Percentiles rank a stretch among this genome's conserved stretches.
Conservation (phyloP, 2,888 invertebrate genomes). For the Drosophila subquinaria region DNA sequence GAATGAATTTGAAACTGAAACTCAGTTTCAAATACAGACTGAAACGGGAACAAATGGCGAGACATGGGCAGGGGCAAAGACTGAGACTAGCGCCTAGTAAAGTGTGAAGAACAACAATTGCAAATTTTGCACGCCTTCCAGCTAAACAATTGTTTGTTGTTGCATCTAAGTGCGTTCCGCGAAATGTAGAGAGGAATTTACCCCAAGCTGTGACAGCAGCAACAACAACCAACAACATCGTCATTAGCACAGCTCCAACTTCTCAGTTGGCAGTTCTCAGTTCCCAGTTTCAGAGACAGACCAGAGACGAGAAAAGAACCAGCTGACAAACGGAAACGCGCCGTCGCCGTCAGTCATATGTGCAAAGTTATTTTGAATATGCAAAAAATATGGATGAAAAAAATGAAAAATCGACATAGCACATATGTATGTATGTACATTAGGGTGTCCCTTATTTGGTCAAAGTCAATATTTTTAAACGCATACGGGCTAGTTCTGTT, state of each 20-base stretch:
- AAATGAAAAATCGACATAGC: constrained; percentile 37
- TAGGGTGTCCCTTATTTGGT: no score
- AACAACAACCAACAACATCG: constrained; percentile 11
- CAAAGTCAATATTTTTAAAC: no score
- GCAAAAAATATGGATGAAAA: constrained; percentile 74
- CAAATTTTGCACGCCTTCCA: constrained; percentile 70
- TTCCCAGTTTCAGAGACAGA: constrained; percentile 1
- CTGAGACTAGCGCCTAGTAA: constrained; percentile 52
- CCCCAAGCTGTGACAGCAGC: constrained; percentile 73
- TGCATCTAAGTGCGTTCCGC: constrained; percentile 66
- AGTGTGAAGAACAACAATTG: constrained; percentile 63
- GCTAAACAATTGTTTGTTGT: constrained; percentile 76
- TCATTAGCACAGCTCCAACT: constrained; percentile 9
- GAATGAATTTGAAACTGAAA: constrained; percentile 41
- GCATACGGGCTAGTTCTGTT: no score
- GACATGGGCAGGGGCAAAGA: background rate
- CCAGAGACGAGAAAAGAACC: constrained; percentile 41
- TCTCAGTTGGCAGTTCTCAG: constrained; percentile 7
- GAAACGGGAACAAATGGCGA: constrained; percentile 33
- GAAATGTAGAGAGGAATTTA: constrained; percentile 72
- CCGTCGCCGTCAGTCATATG: constrained; percentile 73
- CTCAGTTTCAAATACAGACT: constrained; percentile 11
- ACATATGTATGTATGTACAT: no score
- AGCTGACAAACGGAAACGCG: constrained; percentile 76
- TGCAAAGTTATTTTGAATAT: constrained; percentile 78